Conservation (phyloP, 2,113 vertebrate genomes). For the Thunnus maccoyii region DNA sequence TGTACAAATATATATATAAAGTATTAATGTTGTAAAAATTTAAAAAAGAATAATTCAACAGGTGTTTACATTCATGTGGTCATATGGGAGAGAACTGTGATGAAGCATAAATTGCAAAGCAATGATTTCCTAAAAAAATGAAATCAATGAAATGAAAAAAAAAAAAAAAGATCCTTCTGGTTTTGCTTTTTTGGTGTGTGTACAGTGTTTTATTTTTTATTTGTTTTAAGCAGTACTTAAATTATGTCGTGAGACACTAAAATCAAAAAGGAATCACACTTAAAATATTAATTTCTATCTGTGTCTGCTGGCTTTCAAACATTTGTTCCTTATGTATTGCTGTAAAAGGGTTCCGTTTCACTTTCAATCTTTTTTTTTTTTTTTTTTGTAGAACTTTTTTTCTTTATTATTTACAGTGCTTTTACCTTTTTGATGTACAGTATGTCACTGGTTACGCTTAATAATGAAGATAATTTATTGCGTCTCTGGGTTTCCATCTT, state of each 20-base stretch:
- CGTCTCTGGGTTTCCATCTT: conserved; percentile 91
- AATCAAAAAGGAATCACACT: conserved; percentile 94
- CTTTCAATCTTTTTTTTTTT: conserved; percentile 80
- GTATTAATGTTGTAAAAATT: conserved; percentile 93
- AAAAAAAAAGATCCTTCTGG: conserved; percentile 78
- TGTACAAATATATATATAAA: conserved; percentile 90
- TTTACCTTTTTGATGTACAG: conserved; percentile 91
- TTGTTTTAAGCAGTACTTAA: conserved; percentile 91
- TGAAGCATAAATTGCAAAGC: conserved; percentile 88
- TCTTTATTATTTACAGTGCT: conserved; percentile 89
- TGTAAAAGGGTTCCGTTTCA: conserved; percentile 85
- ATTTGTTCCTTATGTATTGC: conserved; percentile 83
- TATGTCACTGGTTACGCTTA: conserved; percentile 95
- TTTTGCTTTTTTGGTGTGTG: conserved; percentile 86
- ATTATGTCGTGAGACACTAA: conserved; percentile 99
- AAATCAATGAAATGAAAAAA: conserved; percentile 67
- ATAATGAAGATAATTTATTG: conserved; percentile 99
- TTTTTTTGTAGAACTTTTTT: conserved; percentile 66
- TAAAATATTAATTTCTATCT: conserved; percentile 86
- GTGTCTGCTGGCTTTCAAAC: conserved; percentile 82
- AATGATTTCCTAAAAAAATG: conserved; percentile 91
- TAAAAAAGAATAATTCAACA: conserved; percentile 84
- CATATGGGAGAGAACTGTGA: conserved; percentile 90
- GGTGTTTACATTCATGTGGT: conserved; percentile 98
- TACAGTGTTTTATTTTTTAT: conserved; percentile 84